Percentiles rank a stretch among this genome's conserved stretches.
Evolutionary conservation across 2,888 invertebrate genomes (phyloP).

Genomic region (Melanargia galathea): DNA sequence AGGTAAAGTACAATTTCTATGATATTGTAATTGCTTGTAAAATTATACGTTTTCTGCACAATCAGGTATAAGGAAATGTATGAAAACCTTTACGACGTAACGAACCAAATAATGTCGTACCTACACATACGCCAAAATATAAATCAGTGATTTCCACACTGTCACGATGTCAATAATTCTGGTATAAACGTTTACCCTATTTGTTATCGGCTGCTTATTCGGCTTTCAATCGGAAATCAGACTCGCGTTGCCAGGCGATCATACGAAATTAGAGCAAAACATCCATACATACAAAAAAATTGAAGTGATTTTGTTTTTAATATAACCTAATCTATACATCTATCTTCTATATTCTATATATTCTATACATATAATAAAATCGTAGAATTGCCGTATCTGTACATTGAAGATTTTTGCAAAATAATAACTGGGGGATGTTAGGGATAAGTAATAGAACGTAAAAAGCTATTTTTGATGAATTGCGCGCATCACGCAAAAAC

Average conservation of each 20-base stretch:
- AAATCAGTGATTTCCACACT: conserved; percentile 29
- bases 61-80: background rate
- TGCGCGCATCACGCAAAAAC: too few relatives aligned
- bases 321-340: too few relatives aligned
- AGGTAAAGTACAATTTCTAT: too few relatives aligned
- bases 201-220: conserved; percentile 66
- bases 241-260: conserved; percentile 55
- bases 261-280: conserved; percentile 67
- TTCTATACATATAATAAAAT: too few relatives aligned
- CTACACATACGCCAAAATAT: conserved; percentile 28
- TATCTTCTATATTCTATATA: too few relatives aligned
- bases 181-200: conserved; percentile 56
- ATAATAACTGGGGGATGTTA: too few relatives aligned
- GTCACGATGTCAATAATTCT: conserved; percentile 45
- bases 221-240: conserved; percentile 68
- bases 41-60: background rate
- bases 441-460: too few relatives aligned
- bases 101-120: background rate
- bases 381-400: too few relatives aligned
- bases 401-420: too few relatives aligned
- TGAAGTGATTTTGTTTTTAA: too few relatives aligned
- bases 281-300: too few relatives aligned
- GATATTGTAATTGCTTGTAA: background rate
- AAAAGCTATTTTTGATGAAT: too few relatives aligned
- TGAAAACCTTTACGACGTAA: background rate